Evolutionary conservation across 2,888 invertebrate genomes (phyloP).

Genomic region (Camptogramma bilineatum): DNA sequence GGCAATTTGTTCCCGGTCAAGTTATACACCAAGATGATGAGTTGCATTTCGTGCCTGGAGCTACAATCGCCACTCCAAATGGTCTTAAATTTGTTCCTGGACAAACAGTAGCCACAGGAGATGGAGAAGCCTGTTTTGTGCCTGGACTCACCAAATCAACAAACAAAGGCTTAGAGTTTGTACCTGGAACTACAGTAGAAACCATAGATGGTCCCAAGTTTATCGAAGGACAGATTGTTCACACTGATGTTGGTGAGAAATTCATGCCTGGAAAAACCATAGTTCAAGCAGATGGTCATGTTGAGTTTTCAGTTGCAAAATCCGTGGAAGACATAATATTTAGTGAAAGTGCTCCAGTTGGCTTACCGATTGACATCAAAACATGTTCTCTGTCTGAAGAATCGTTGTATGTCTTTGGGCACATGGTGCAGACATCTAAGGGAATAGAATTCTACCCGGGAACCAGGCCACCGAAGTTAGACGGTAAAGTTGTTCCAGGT

Average conservation of each 20-base stretch:
- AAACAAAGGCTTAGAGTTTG: conserved; percentile 78
- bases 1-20: conserved; percentile 89
- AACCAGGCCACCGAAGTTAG: conserved; percentile 75
- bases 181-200: conserved; percentile 87
- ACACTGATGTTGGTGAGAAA: conserved; percentile 85
- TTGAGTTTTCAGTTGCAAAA: conserved; percentile 86
- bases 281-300: conserved; percentile 76
- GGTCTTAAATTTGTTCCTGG: conserved; percentile 88
- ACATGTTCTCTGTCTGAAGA: conserved; percentile 81
- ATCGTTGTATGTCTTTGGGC: conserved; percentile 86
- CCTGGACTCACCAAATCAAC: conserved; percentile 85
- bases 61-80: conserved; percentile 86
- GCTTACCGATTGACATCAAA: conserved; percentile 86
- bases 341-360: conserved; percentile 81
- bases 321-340: conserved; percentile 85
- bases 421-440: conserved; percentile 87
- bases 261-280: conserved; percentile 87
- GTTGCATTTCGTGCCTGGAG: conserved; percentile 87
- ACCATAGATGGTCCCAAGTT: conserved; percentile 87
- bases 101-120: conserved; percentile 78
- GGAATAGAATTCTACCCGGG: conserved; percentile 89
- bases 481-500: conserved; percentile 88
- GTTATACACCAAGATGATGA: conserved; percentile 84
- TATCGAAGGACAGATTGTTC: conserved; percentile 88
- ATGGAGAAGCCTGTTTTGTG: conserved; percentile 85